Percentiles rank a stretch among this genome's conserved stretches.
phyloP scores from a whole-genome alignment of 2,113 vertebrate genomes.

The Istiophorus platypterus region DNA sequence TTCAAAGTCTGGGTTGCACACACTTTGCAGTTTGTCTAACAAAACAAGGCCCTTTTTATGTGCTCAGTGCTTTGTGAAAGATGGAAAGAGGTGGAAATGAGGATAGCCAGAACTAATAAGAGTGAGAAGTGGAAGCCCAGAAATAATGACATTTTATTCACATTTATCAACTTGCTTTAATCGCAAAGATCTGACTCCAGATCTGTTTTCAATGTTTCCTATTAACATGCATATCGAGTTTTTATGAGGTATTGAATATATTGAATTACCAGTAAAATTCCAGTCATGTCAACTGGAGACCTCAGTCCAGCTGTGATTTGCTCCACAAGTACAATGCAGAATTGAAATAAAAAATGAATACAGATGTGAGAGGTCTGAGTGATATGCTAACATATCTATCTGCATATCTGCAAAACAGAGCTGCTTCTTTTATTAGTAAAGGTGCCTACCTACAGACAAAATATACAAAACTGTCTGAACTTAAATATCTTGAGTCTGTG shows the following conservation, averaged over 20 bases:
- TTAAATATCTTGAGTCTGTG: not conserved
- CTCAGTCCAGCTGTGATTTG: too few relatives aligned
- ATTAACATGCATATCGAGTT: not conserved
- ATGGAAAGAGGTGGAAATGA: slow-evolving; percentile 26
- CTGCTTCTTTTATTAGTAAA: too few relatives aligned
- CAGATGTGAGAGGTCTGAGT: too few relatives aligned
- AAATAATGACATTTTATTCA: not conserved
- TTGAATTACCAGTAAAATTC: not conserved
- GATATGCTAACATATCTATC: too few relatives aligned
- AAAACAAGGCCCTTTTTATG: slow-evolving; percentile 23
- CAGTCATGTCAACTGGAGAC: not conserved
- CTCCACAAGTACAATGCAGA: too few relatives aligned
- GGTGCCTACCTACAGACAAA: too few relatives aligned
- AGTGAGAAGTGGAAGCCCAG: not conserved
- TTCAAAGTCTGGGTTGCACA: slow-evolving; percentile 22
- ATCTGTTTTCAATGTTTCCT: not conserved
- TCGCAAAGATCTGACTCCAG: not conserved
- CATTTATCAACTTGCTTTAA: not conserved
- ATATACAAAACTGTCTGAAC: too few relatives aligned
- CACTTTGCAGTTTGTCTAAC: slow-evolving; percentile 14
- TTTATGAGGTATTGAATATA: not conserved
- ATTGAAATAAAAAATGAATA: too few relatives aligned
- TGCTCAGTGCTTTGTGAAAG: slow-evolving; percentile 8
- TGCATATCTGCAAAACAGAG: too few relatives aligned
- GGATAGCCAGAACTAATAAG: slow-evolving; percentile 45